A percentile compares a stretch with the other conserved stretches of the same genome.
These are phyloP conservation scores for Isurus oxyrinchus DNA, from an alignment of 2,113 vertebrate species.

Conservation along the genomic window DNA sequence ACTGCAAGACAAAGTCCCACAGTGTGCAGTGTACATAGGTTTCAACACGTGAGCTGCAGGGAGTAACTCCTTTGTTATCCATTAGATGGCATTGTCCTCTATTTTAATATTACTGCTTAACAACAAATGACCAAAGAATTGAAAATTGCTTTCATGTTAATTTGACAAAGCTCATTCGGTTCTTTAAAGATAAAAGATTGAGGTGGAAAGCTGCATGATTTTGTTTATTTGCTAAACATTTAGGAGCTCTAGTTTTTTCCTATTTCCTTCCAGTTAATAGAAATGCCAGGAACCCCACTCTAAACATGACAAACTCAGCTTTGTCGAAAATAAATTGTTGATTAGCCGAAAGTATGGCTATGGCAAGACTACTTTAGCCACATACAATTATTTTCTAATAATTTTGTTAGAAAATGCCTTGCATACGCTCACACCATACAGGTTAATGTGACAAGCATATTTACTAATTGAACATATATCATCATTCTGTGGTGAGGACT, in stretches of 20 bases:
- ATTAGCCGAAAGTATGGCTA: not conserved
- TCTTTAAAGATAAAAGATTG: not conserved
- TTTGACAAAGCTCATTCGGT: not conserved
- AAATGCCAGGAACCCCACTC: not conserved
- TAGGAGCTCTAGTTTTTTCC: not conserved
- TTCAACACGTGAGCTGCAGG: not conserved
- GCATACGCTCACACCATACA: not conserved
- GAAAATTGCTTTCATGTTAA: not conserved
- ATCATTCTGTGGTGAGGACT: not conserved
- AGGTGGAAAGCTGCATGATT: too few relatives aligned
- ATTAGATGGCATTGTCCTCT: conserved; percentile 12
- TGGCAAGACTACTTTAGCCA: not conserved
- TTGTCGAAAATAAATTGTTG: not conserved
- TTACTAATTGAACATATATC: not conserved
- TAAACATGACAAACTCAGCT: not conserved
- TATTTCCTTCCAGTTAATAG: not conserved
- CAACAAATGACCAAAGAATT: not conserved
- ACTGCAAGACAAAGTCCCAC: not conserved
- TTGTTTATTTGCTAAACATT: not conserved
- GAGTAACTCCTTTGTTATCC: not conserved
- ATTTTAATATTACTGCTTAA: not conserved
- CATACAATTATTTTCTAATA: not conserved
- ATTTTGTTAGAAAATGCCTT: not conserved
- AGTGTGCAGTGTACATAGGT: not conserved
- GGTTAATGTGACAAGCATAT: not conserved